Evolutionary conservation across 1,140 invertebrate genomes (phyloP), one percentile per base, ranked within the genome.

Genomic region (Procambarus virginalis): DNA sequence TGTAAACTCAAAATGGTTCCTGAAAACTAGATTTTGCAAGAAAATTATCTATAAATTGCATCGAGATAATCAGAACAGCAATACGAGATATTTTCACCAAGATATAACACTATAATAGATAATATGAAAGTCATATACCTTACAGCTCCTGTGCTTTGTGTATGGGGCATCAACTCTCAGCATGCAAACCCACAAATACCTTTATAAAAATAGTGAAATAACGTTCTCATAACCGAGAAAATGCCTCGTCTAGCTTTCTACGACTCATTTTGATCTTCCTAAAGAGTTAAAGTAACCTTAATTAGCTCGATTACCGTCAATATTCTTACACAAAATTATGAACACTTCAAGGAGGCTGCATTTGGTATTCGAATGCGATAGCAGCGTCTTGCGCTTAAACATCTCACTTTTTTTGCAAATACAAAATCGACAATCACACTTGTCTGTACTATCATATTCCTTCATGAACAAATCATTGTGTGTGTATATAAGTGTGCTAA

Each of bases 331-430:
- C 60, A 64, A 64, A 14, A 64, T 17, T 64, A 64, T 64, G 17
- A 64, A 64, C 60, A 73, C 20, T 34, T 73, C 68, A 73, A 73
- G 68, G 68, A 73, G 68, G 68, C 68, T 73, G 22, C n/a, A 73
- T 34, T 22, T 73, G 68, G 4, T n/a, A 22, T 73, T n/a, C n/a
- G 68, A 8, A 73, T 73, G 68, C 20, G 10, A 73, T 22, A 34
- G n/a, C 12, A 64, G 60, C 17, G 60, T 2, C 60, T 64, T 64
- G 10, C 4, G 60, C 4, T 2, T 17, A 1, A 0, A 64, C 17
- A 20, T 2, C 2, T 64, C 20, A 64, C 17, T 64, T 17, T 20
- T n/a, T 17, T 17, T 55, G 8, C 4, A 9, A 9, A 3, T 8
- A 55, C 4, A 55, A 9, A 12, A 12, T 5, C 12, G 12, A 55